These are phyloP conservation scores for Orthosia gracilis DNA, from an alignment of 2,888 invertebrate genomes.

Conservation along the genomic window DNA sequence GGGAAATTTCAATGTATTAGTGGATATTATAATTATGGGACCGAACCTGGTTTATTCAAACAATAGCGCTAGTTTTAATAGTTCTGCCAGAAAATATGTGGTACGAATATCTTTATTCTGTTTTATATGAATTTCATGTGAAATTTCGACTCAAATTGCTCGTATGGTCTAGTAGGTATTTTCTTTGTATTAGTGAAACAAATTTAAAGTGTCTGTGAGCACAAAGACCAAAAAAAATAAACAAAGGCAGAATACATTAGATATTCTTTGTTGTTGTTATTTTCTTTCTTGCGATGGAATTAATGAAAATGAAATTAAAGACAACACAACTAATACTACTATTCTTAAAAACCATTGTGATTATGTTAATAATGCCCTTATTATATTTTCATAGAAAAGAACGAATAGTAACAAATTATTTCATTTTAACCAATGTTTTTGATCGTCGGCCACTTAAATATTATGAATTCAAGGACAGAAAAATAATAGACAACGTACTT, in stretches of 20 bases:
- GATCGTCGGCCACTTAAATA: neutral
- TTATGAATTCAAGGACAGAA: neutral
- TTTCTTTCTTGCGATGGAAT: neutral
- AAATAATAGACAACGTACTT: neutral
- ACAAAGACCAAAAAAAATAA: neutral
- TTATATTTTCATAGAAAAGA: neutral
- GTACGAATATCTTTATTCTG: constrained; percentile 5
- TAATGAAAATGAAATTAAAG: neutral
- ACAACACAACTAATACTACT: too few species aligned
- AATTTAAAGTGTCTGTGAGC: neutral
- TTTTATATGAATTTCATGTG: neutral
- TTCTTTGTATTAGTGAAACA: neutral
- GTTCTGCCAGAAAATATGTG: neutral
- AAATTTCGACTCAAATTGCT: constrained; percentile 2
- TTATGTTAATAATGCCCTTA: neutral
- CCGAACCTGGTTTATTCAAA: neutral
- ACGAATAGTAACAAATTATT: too few species aligned
- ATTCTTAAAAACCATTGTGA: neutral
- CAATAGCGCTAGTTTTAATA: constrained; percentile 18
- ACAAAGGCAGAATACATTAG: neutral
- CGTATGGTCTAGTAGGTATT: neutral
- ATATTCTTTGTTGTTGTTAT: neutral
- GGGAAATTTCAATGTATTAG: constrained; percentile 15
- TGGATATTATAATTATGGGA: neutral
- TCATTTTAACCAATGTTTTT: neutral